Evolutionary conservation across 2,888 invertebrate species (phyloP), one percentile per base, ranked within the genome.

Genomic region (Monoplex corrugatus): DNA sequence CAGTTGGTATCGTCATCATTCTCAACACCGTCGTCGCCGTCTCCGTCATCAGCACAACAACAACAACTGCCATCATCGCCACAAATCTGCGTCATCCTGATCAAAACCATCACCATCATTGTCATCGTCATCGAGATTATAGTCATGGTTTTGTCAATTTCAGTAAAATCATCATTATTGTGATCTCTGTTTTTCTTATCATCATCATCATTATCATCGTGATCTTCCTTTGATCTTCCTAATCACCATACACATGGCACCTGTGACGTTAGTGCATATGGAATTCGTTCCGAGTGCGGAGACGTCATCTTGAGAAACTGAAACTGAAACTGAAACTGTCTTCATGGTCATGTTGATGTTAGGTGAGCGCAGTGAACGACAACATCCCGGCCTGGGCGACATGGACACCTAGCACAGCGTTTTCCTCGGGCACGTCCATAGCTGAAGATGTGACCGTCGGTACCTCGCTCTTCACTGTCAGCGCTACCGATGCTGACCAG

Each of bases 401-500:
- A 0, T 93, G 92, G 45, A 75, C 68, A 0, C 86, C 87, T 19
- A 87, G 85, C n/a, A 35, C 89, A 0, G 90, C 89, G 80, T 92
- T 3, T 84, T 88, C 86, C 28, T 86, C 90, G 35, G 87, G 87
- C 6, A 86, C 89, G 19, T 35, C 84, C 32, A 89, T 93, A 45
- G 35, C 89, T 8, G 94, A 94, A 89, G 89, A 92, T 84, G 78
- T 88, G 23, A 89, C 89, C n/a, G 85, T 91, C n/a, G 92, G 93
- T 16, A 89, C 90, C 3, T 57, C 89, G 0, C 82, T 93, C 40
- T 90, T 93, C 28, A 92, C 91, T 3, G 87, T 94, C 19, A 72
- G 85, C 16, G 95, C 95, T 0, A 91, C 92, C 8, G 95, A 95
- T 87, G 78, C 78, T 44, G 95, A 95, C 83, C 83, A 75, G 35